Percentiles rank a stretch among this genome's conserved stretches.
Conservation (phyloP, 2,888 invertebrate genomes). For the Sinhomidia bicolor region DNA sequence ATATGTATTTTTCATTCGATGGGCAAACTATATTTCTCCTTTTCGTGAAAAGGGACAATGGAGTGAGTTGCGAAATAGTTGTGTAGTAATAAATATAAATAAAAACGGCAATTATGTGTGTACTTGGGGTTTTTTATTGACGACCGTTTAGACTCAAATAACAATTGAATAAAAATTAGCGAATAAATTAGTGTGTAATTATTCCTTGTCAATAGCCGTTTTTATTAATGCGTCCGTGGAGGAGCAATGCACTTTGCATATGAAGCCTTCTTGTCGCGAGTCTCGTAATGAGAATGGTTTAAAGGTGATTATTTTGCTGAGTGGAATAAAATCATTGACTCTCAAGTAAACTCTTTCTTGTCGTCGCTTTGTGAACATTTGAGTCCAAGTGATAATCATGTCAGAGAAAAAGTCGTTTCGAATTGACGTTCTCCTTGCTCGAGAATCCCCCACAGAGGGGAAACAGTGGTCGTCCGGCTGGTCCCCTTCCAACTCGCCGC, state of each 20-base stretch:
- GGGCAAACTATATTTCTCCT: background rate
- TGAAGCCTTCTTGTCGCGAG: too few species aligned
- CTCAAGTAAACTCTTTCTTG: too few species aligned
- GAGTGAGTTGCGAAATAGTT: background rate
- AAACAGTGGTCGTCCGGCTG: conserved; percentile 75
- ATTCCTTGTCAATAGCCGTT: too few species aligned
- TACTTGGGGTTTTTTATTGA: too few species aligned
- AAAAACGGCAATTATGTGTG: too few species aligned
- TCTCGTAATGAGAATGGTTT: too few species aligned
- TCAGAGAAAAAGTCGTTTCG: conserved; percentile 90
- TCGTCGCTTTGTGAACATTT: background rate
- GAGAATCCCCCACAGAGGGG: conserved; percentile 81
- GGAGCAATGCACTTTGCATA: background rate
- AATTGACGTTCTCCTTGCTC: conserved; percentile 92
- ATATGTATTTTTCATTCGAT: background rate
- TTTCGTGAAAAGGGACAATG: background rate
- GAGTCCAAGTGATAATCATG: conserved; percentile 2
- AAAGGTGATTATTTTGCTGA: too few species aligned
- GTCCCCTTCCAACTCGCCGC: conserved; percentile 78
- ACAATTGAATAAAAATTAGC: background rate
- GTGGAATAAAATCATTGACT: too few species aligned
- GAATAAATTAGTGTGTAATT: too few species aligned
- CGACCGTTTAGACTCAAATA: background rate
- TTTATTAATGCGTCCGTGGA: too few species aligned
- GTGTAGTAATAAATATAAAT: background rate